Conservation (phyloP, 2,888 invertebrate genomes). For the Cheilosia grossa region DNA sequence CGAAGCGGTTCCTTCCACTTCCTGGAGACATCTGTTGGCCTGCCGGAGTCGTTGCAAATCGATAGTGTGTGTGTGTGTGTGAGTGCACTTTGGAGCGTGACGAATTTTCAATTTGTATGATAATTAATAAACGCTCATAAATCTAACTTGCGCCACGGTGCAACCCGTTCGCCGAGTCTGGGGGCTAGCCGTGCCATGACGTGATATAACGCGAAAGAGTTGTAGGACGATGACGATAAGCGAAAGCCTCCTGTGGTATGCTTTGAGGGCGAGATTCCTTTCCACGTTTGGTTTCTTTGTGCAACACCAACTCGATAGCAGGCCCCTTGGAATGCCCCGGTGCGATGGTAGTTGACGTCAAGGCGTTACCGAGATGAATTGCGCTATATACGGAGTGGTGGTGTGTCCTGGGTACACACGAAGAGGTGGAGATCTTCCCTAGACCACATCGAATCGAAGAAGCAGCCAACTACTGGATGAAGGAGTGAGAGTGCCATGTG, state of each 20-base stretch:
- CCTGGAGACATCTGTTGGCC: slow-evolving; percentile 67
- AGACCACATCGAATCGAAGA: slow-evolving; percentile 67
- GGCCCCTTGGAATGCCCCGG: slow-evolving; percentile 42
- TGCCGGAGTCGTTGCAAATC: slow-evolving; percentile 52
- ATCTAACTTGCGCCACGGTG: slow-evolving; percentile 69
- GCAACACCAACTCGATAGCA: background rate
- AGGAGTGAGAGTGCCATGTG: slow-evolving; percentile 67
- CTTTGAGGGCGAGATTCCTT: slow-evolving; percentile 69
- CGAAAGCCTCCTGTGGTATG: slow-evolving; percentile 64
- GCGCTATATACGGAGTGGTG: slow-evolving; percentile 23
- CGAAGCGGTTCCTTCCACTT: slow-evolving; percentile 39
- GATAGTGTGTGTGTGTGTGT: slow-evolving; percentile 32
- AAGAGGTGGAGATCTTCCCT: slow-evolving; percentile 66
- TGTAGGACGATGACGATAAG: slow-evolving; percentile 51
- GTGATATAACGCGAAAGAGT: slow-evolving; percentile 66
- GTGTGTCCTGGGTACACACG: slow-evolving; percentile 20
- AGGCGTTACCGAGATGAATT: slow-evolving; percentile 74
- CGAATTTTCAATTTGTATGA: slow-evolving; percentile 78
- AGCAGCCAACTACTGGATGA: slow-evolving; percentile 72
- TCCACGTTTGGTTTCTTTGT: slow-evolving; percentile 45
- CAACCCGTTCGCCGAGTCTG: slow-evolving; percentile 68
- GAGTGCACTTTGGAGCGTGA: slow-evolving; percentile 73
- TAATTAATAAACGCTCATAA: slow-evolving; percentile 76
- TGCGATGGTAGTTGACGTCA: slow-evolving; percentile 57
- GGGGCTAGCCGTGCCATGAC: slow-evolving; percentile 58